Conservation (phyloP, 1,140 invertebrate species). For the Pomacea maculata region DNA sequence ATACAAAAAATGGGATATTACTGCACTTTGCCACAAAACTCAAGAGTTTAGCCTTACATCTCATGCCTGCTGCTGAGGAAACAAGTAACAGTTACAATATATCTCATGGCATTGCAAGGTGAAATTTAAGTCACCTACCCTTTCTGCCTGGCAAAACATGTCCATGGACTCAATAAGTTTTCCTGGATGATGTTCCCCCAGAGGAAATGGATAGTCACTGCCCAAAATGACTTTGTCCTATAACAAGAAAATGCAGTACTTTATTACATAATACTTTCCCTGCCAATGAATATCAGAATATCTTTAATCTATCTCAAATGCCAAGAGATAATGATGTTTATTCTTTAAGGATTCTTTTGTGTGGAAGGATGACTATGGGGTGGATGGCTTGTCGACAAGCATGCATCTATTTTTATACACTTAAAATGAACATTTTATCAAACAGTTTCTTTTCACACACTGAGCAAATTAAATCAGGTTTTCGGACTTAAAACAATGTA, state of each 20-base stretch:
- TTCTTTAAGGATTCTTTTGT: too few species aligned
- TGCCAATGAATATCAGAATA: neutral
- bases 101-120: too few species aligned
- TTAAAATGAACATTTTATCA: too few species aligned
- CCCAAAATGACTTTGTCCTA: conserved; percentile 71
- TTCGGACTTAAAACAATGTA: too few species aligned
- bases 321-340: neutral
- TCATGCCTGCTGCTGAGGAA: too few species aligned
- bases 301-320: neutral
- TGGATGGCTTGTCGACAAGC: too few species aligned
- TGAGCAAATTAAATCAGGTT: too few species aligned
- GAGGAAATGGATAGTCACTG: conserved; percentile 73
- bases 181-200: conserved; percentile 71
- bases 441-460: too few species aligned
- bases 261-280: neutral
- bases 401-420: too few species aligned
- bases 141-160: conserved; percentile 41
- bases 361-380: too few species aligned
- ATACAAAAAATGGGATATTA: neutral
- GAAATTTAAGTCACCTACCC: conserved; percentile 34
- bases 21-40: neutral
- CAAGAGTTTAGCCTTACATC: too few species aligned
- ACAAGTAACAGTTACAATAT: too few species aligned
- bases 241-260: conserved; percentile 3
- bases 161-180: conserved; percentile 67